phyloP scores from a whole-genome alignment of 2,113 vertebrate genomes.

The Oxygymnocypris stewartii region DNA sequence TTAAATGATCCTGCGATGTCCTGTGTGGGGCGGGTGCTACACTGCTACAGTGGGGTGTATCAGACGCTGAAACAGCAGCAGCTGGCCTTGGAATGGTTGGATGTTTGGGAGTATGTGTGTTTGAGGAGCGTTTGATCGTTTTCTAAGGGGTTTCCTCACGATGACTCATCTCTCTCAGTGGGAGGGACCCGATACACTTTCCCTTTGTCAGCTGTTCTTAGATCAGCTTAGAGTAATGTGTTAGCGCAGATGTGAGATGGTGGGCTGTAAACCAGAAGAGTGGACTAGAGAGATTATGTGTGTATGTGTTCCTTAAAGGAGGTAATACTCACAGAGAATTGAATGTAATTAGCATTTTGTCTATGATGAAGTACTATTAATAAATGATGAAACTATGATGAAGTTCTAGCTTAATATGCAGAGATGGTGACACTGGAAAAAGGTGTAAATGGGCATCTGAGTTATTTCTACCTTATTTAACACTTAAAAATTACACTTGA shows the following conservation, averaged over 20 bases:
- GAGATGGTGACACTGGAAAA: background rate
- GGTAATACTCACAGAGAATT: background rate
- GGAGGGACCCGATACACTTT: conserved; percentile 29
- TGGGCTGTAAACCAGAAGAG: background rate
- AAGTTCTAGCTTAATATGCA: conserved; percentile 1
- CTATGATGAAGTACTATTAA: background rate
- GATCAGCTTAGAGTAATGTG: conserved; percentile 10
- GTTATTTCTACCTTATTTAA: background rate
- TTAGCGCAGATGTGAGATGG: conserved; percentile 13
- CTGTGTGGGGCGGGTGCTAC: background rate
- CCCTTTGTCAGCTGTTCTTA: conserved; percentile 38
- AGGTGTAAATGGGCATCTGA: background rate
- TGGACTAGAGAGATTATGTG: conserved; percentile 2
- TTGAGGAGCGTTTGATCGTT: conserved; percentile 27
- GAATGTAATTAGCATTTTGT: background rate
- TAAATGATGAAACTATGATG: no score
- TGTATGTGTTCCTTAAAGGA: conserved; percentile 12
- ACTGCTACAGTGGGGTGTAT: background rate
- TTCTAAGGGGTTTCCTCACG: conserved; percentile 52
- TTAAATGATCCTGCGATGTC: background rate
- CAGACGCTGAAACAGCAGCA: background rate
- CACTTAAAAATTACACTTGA: background rate
- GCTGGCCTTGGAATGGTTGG: background rate
- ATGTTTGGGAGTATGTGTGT: background rate
- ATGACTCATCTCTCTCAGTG: conserved; percentile 48